phyloP scores from a whole-genome alignment of 2,888 invertebrate species.

The Cantharis lateralis region DNA sequence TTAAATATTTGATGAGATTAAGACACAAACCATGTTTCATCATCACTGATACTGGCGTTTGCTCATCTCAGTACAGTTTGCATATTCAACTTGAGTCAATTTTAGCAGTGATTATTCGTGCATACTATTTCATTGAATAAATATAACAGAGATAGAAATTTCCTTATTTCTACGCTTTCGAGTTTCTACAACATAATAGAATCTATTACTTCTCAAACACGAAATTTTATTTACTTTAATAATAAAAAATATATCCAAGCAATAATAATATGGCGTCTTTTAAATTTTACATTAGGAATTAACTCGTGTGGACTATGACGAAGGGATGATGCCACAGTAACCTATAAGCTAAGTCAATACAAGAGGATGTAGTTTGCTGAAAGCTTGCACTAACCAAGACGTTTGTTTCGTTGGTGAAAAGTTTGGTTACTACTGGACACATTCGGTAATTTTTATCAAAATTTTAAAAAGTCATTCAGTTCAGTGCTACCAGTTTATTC shows the following conservation, averaged over 20 bases:
- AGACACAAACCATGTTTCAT: constrained; percentile 57
- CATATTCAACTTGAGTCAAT: constrained; percentile 37
- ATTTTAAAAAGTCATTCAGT: too few species aligned
- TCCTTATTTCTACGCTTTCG: neutral
- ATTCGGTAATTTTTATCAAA: too few species aligned
- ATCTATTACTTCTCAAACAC: neutral
- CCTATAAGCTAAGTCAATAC: too few species aligned
- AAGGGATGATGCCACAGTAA: too few species aligned
- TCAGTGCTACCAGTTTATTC: too few species aligned
- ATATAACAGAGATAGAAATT: neutral
- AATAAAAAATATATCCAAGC: neutral
- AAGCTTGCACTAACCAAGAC: too few species aligned
- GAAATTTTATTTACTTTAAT: neutral
- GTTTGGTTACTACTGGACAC: too few species aligned
- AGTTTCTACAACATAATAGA: neutral
- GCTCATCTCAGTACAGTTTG: constrained; percentile 38
- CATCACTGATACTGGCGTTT: constrained; percentile 43
- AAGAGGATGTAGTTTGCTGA: too few species aligned
- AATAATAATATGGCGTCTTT: neutral
- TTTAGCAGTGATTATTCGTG: constrained; percentile 36
- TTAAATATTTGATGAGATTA: constrained; percentile 56
- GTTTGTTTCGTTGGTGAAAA: too few species aligned
- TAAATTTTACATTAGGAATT: too few species aligned
- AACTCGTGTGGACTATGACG: too few species aligned
- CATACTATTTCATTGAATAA: constrained; percentile 20